These are phyloP conservation scores for Phengaris arion DNA, from an alignment of 2,888 invertebrate genomes.

Conservation along the genomic window DNA sequence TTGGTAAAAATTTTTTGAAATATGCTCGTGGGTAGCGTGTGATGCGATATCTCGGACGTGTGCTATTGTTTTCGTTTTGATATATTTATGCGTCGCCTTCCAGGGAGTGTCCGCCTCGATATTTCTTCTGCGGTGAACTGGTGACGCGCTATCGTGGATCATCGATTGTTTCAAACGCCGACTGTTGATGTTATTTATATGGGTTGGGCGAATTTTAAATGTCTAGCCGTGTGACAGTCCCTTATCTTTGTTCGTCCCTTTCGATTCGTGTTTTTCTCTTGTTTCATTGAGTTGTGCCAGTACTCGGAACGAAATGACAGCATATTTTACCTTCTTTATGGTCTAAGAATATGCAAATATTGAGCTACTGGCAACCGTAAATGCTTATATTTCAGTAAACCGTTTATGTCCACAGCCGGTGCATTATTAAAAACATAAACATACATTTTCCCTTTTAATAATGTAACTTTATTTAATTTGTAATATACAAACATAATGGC, in stretches of 20 bases:
- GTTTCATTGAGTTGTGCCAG: slow-evolving; percentile 21
- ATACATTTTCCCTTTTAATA: not conserved
- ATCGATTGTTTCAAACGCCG: slow-evolving; percentile 58
- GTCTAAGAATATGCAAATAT: slow-evolving; percentile 19
- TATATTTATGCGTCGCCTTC: slow-evolving; percentile 74
- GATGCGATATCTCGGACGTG: slow-evolving; percentile 74
- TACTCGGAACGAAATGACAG: not conserved
- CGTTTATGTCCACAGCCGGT: not conserved
- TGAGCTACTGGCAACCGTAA: not conserved
- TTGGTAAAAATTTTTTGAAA: slow-evolving; percentile 62
- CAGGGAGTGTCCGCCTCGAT: slow-evolving; percentile 60
- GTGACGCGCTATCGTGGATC: slow-evolving; percentile 61
- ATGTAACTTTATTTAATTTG: not conserved
- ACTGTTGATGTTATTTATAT: slow-evolving; percentile 68
- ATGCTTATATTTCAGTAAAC: not conserved
- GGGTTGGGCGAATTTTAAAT: slow-evolving; percentile 46
- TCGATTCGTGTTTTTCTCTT: slow-evolving; percentile 25
- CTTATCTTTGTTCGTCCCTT: slow-evolving; percentile 22
- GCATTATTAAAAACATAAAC: not conserved
- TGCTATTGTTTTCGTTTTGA: slow-evolving; percentile 78
- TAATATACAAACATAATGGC: slow-evolving; percentile 12
- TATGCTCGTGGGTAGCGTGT: slow-evolving; percentile 71
- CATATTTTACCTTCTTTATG: not conserved
- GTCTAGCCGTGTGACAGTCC: slow-evolving; percentile 53
- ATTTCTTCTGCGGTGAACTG: slow-evolving; percentile 61